Base-by-base conservation (phyloP, 1,140 invertebrate genomes). In the Subanguina moxae region DNA sequence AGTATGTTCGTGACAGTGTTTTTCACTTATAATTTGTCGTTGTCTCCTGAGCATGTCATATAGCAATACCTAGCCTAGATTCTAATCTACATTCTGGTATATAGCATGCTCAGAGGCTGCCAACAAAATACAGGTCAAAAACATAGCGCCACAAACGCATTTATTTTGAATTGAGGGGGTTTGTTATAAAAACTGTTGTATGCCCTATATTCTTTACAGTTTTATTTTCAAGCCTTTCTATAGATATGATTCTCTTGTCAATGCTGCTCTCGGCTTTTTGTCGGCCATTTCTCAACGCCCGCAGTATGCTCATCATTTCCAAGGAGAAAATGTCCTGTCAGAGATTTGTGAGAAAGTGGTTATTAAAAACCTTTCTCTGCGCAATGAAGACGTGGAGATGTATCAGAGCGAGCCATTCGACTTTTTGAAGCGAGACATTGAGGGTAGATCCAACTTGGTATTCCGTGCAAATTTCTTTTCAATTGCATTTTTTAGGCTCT, bases 391-490 rank as follows among this genome's bases (percentile, higher is more conserved):
- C 85, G 89, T 92, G 84, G 94, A 97, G 85, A 82, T 94, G 42
- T 97, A 97, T 85, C 91, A 95, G 84, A 93, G 97, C 80, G 97
- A 96, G 84, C 91, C 94, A 0, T 94, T 97, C 83, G 94, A 98
- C 85, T 98, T 97, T 80, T 95, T 97, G 67, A 85, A 93, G 45
- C 86, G 92, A 57, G 95, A 98, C 85, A 93, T 98, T 71, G 94
- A 98, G 86, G 94, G 94, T 74, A 63, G n/a, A 19, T 23, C 5
- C 43, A 42, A 23, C 17, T n/a, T n/a, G n/a, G n/a, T n/a, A n/a
- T 65, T 15, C 8, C n/a, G n/a, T n/a, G n/a, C n/a, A n/a, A 38
- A 38, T 38, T 38, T 11, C 3, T 38, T 38, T 38, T 5, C 11
- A 38, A 38, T 38, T 38, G 3, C 32, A 38, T 38, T 38, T 11